Base-by-base conservation (phyloP, 2,888 invertebrate species). In the Mythimna albipuncta region DNA sequence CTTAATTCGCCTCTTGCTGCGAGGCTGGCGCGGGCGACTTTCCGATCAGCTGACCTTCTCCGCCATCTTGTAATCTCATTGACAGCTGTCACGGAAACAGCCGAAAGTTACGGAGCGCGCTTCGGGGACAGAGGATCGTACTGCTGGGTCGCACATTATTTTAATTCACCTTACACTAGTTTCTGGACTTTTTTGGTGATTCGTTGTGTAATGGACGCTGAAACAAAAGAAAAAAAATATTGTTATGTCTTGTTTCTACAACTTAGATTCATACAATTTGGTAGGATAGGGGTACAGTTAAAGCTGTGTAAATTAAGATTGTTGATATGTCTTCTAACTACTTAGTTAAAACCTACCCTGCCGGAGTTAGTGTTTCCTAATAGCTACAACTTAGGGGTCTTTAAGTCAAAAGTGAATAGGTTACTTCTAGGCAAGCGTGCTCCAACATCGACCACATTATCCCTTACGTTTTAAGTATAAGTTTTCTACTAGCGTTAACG, bases 31-130 rank as follows among this genome's bases (percentile, higher is more conserved):
- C 94, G 94, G 93, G 93, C 91, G 89, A 85, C 85, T 86, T 88
- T 91, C 89, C 88, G 92, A 96, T 96, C 96, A 96, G 96, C 96
- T 96, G 93, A 96, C 94, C 87, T 96, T 94, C 83, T 94, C 96
- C 91, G 94, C 94, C 95, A 95, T 95, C 80, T 91, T 93, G 90
- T 5, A n/a, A 76, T 83, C 88, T 94, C 92, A 94, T 87, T 93
- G 92, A 91, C 92, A 91, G 88, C 85, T 89, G 72, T 86, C 91
- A 80, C 90, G 88, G 87, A 86, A 87, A 91, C 87, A 84, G 79
- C 82, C 88, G 87, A 88, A 80, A 38, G 81, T 73, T 61, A 75
- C 77, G 82, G 89, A 88, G 68, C 75, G 69, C 55, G 69, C 78
- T 76, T 82, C 86, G 69, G 82, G 68, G 26, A 77, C 76, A 61